Percentiles rank a stretch among this genome's conserved stretches.
These are phyloP conservation scores for Cotesia glomerata DNA, from an alignment of 1,140 invertebrate genomes.

Conservation along the genomic window DNA sequence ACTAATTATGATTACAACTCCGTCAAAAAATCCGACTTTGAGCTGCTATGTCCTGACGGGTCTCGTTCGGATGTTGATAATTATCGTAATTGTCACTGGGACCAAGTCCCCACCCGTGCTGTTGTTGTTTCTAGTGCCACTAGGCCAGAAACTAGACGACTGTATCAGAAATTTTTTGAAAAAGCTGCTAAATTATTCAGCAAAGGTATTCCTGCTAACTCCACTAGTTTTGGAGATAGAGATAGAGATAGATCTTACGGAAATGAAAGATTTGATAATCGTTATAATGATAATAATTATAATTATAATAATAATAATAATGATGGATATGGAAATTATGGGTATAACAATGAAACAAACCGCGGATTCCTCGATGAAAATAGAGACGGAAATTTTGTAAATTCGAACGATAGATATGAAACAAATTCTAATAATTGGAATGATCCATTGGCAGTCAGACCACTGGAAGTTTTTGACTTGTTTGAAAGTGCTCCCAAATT, in stretches of 20 bases:
- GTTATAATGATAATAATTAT: slow-evolving; percentile 39
- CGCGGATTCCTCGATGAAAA: not conserved
- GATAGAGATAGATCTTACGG: slow-evolving; percentile 33
- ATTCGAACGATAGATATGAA: too few species aligned
- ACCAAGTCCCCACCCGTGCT: slow-evolving; percentile 83
- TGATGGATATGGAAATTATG: slow-evolving; percentile 6
- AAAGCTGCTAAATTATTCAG: slow-evolving; percentile 64
- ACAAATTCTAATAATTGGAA: not conserved
- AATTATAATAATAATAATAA: slow-evolving; percentile 40
- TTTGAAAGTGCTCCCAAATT: slow-evolving; percentile 76
- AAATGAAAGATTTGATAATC: slow-evolving; percentile 36
- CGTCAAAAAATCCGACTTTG: slow-evolving; percentile 74
- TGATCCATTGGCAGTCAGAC: slow-evolving; percentile 37
- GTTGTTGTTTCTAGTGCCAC: slow-evolving; percentile 85
- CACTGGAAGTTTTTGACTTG: slow-evolving; percentile 70
- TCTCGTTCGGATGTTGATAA: slow-evolving; percentile 72
- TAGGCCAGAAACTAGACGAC: slow-evolving; percentile 64
- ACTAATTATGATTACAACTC: slow-evolving; percentile 65
- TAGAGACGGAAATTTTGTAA: not conserved
- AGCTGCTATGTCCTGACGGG: slow-evolving; percentile 88
- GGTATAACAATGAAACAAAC: too few species aligned
- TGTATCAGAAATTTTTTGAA: slow-evolving; percentile 67
- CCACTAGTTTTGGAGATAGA: slow-evolving; percentile 13
- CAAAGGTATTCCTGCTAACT: slow-evolving; percentile 29
- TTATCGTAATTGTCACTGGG: slow-evolving; percentile 86